Percentiles rank a stretch among this genome's conserved stretches.
Evolutionary conservation across 2,113 vertebrate species (phyloP).

Genomic region (Callionymus lyra): DNA sequence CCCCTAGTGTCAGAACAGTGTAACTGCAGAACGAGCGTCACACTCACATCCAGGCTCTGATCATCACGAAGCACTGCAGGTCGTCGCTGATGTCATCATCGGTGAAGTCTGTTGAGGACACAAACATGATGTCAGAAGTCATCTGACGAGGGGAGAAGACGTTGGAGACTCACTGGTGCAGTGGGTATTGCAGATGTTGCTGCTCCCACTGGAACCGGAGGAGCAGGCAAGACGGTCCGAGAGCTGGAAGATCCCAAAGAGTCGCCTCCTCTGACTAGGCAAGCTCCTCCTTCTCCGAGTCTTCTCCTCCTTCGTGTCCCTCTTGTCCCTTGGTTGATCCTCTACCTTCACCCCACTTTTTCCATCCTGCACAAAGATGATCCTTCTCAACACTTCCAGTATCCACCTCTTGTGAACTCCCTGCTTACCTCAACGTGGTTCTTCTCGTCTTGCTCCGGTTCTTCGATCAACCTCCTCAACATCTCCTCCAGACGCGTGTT

Average conservation of each 20-base stretch:
- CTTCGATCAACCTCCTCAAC: too few relatives aligned
- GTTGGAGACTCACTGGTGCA: constrained; percentile 1
- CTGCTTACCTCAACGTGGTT: too few relatives aligned
- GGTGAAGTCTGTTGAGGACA: not conserved
- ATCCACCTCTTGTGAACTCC: too few relatives aligned
- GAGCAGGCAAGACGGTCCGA: not conserved
- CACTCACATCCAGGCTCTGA: not conserved
- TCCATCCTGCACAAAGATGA: too few relatives aligned
- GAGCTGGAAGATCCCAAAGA: constrained; percentile 3
- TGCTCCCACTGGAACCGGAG: not conserved
- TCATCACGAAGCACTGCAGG: not conserved
- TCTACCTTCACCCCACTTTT: too few relatives aligned
- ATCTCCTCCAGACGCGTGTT: too few relatives aligned
- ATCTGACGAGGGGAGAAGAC: not conserved
- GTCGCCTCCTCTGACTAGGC: too few relatives aligned
- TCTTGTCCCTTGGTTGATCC: not conserved
- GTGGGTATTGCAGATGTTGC: constrained; percentile 3
- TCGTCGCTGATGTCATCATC: constrained; percentile 3
- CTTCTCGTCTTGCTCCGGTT: too few relatives aligned
- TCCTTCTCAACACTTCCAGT: too few relatives aligned
- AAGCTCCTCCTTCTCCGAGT: not conserved
- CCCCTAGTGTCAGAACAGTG: too few relatives aligned
- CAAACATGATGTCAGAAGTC: not conserved
- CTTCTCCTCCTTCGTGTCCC: not conserved
- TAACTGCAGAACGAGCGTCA: not conserved